Evolutionary conservation across 2,888 invertebrate species (phyloP), one percentile per base, ranked within the genome.

Genomic region (Dicyrtoma fusca): DNA sequence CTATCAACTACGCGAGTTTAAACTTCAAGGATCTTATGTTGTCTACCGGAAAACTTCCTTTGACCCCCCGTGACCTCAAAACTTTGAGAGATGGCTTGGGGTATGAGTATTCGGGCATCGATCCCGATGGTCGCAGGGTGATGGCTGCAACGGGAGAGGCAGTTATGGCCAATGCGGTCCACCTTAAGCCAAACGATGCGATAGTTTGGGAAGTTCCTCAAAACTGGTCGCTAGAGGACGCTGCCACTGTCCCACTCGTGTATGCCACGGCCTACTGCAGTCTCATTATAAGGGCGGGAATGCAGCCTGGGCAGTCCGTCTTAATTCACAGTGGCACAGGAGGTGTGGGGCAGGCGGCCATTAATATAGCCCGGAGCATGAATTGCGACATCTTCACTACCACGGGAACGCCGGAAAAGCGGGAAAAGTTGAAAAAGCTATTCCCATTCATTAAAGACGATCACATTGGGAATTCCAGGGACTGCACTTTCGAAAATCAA

Each of bases 361-460:
- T 92, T 74, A 85, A 88, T 63, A 85, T 91, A 45, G 90, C 90
- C 0, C 83, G 91, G 11, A 85, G 86, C 73, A 85, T 87, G 79
- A 89, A 88, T 3, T 88, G 91, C 81, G 86, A 87, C 65, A 88
- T 90, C 0, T 90, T 84, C 81, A 91, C 91, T 10, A 92, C 92
- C 0, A 91, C 91, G 51, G 90, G 89, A 51, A 73, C 84, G 88
- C 80, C 92, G 92, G 76, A 97, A 97, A 85, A 88, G 92, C 75
- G 90, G 92, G 71, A 97, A 93, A 86, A 86, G 98, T 76, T 91
- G 91, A 84, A 87, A 90, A 81, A n/a, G n/a, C 89, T 89, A 49
- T 98, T 97, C 88, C 96, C 96, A 0, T 85, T 34, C 10, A 23
- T 88, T 25, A 82, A 82, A 11, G 88, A 89, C 34, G 82, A 84